Evolutionary conservation across 2,888 invertebrate species (phyloP).

Genomic region (Dasysyrphus tricinctus): DNA sequence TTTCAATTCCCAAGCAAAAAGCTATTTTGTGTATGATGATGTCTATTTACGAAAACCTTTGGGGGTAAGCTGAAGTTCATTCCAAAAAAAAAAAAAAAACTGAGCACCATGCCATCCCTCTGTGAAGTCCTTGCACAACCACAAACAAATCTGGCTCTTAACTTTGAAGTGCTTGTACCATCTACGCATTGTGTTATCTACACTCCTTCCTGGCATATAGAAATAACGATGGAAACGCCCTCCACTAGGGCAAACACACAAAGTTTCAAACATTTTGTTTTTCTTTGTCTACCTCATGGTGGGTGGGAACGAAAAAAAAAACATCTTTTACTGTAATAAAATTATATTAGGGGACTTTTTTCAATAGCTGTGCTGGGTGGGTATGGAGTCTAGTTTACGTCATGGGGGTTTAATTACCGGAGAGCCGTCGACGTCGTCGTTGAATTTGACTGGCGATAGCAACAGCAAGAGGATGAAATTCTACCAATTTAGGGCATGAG

Average conservation of each 20-base stretch:
- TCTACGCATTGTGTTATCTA: conserved; percentile 5
- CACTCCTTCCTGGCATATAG: background rate
- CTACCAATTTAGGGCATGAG: conserved; percentile 4
- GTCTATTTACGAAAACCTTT: background rate
- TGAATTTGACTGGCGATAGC: conserved; percentile 48
- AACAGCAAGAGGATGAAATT: conserved; percentile 13
- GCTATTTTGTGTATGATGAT: conserved; percentile 1
- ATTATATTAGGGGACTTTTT: conserved; percentile 25
- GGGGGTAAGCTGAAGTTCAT: background rate
- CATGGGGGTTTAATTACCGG: conserved; percentile 58
- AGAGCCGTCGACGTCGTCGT: conserved; percentile 16
- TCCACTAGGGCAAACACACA: conserved; percentile 9
- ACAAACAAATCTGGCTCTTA: conserved; percentile 38
- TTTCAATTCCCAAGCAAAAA: background rate
- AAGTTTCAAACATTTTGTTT: conserved; percentile 13
- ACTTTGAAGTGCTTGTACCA: conserved; percentile 42
- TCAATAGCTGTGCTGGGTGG: conserved; percentile 4
- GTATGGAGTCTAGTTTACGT: conserved; percentile 44
- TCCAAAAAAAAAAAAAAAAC: background rate
- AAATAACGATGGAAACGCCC: conserved; percentile 40
- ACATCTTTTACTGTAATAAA: conserved; percentile 17
- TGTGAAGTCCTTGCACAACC: background rate
- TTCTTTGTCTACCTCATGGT: conserved; percentile 4
- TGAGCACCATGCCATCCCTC: background rate
- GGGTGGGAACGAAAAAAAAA: background rate